phyloP scores from a whole-genome alignment of 1,140 invertebrate species.

The Araneus ventricosus region DNA sequence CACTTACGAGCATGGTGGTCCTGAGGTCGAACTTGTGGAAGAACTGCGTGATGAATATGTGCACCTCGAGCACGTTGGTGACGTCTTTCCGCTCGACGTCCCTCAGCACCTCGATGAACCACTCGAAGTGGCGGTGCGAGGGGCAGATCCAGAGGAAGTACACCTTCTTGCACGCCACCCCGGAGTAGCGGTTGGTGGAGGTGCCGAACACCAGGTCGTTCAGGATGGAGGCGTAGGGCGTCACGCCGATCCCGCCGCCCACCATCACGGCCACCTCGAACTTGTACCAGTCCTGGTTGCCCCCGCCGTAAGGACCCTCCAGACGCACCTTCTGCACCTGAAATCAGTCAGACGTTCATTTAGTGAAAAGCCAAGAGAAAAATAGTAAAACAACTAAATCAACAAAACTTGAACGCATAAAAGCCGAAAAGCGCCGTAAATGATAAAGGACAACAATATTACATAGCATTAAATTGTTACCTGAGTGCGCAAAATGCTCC shows the following conservation, averaged over 20 bases:
- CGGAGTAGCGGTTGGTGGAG: constrained; percentile 95
- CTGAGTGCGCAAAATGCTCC: no score
- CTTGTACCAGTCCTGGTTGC: constrained; percentile 99
- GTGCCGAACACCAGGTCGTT: constrained; percentile 98
- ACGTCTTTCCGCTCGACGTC: constrained; percentile 98
- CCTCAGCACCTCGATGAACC: constrained; percentile 99
- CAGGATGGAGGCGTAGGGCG: constrained; percentile 98
- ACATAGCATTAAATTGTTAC: no score
- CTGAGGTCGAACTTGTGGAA: constrained; percentile 99
- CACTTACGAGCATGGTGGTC: constrained; percentile 98
- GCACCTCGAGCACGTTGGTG: constrained; percentile 97
- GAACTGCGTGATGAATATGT: constrained; percentile 99
- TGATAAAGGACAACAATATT: no score
- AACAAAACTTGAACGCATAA: no score
- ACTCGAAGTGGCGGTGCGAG: constrained; percentile 99
- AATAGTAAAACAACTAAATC: no score
- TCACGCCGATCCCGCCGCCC: constrained; percentile 99
- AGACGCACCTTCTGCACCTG: constrained; percentile 84
- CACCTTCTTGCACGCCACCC: constrained; percentile 97
- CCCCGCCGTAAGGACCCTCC: constrained; percentile 98
- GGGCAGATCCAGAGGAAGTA: constrained; percentile 99
- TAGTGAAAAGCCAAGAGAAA: no score
- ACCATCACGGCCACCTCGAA: constrained; percentile 99
- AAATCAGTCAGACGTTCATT: neutral
- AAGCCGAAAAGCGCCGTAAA: no score